These are phyloP conservation scores for Florisuga fusca DNA, from an alignment of 2,797 vertebrate genomes.

Conservation along the genomic window DNA sequence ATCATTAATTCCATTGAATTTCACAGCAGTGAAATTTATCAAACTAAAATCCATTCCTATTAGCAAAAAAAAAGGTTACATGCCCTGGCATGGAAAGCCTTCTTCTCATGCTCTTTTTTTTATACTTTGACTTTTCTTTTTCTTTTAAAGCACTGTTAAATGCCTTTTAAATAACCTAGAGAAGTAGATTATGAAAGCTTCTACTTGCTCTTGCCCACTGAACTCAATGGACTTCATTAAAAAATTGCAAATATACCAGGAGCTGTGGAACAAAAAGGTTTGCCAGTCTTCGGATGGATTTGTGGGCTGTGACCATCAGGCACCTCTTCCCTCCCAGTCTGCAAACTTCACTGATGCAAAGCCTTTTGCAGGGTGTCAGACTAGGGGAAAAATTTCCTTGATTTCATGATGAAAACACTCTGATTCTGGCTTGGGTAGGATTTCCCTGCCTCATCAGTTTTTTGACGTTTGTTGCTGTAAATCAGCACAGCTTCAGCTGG, in stretches of 20 bases:
- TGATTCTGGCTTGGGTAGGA: not conserved
- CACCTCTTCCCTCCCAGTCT: not conserved
- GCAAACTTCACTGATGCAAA: not conserved
- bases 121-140: constrained; percentile 23
- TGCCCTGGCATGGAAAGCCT: not conserved
- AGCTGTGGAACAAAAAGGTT: rapidly evolving
- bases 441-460: not conserved
- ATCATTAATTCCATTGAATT: constrained; percentile 74
- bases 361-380: not conserved
- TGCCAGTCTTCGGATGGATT: not conserved
- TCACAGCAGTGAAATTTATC: constrained; percentile 54
- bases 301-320: rapidly evolving
- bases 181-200: not conserved
- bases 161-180: not conserved
- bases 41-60: constrained; percentile 50
- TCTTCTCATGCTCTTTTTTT: constrained; percentile 40
- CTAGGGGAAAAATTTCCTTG: not conserved
- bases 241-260: not conserved
- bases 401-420: not conserved
- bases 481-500: not conserved
- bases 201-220: not conserved
- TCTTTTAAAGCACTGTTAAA: not conserved
- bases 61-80: constrained; percentile 37
- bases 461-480: not conserved
- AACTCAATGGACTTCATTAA: not conserved